Evolutionary conservation across 1,140 invertebrate genomes (phyloP).

Genomic region (Glossosoma conforme): DNA sequence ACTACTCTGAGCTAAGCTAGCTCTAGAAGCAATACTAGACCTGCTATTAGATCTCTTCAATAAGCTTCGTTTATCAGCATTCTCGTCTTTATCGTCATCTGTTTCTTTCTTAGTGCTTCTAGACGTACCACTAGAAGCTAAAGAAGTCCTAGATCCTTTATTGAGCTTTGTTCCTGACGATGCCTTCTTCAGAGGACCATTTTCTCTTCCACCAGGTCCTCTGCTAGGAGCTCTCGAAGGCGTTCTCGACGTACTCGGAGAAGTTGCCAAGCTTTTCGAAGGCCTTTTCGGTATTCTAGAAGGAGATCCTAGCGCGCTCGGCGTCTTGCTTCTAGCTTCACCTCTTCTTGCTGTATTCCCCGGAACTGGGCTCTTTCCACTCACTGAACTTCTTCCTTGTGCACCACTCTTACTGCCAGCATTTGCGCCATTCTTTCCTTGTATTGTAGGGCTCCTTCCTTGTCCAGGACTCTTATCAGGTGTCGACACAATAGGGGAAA

Average conservation of each 20-base stretch:
- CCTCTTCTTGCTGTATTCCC: conserved; percentile 37
- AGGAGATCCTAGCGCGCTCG: conserved; percentile 42
- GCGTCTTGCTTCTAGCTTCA: conserved; percentile 37
- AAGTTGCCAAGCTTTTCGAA: conserved; percentile 26
- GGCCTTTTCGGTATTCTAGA: conserved; percentile 28
- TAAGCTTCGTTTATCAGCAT: conserved; percentile 28
- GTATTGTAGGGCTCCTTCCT: no score
- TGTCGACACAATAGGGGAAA: conserved; percentile 49
- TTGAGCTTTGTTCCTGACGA: conserved; percentile 12
- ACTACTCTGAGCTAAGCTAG: conserved; percentile 34
- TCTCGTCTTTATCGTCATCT: conserved; percentile 6
- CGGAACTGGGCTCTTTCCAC: conserved; percentile 22
- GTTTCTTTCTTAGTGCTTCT: conserved; percentile 4
- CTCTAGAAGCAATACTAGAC: conserved; percentile 35
- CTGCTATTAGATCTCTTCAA: conserved; percentile 37
- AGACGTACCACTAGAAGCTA: conserved; percentile 1
- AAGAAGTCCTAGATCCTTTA: conserved; percentile 7
- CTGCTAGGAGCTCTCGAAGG: conserved; percentile 35
- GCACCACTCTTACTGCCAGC: not conserved
- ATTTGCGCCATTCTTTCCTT: conserved; percentile 26
- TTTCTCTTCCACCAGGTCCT: conserved; percentile 38
- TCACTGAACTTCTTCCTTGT: not conserved
- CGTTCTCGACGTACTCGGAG: conserved; percentile 29
- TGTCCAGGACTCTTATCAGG: conserved; percentile 45
- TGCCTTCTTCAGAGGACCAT: conserved; percentile 14